Evolutionary conservation across 2,888 invertebrate genomes (phyloP).

Genomic region (Lysandra bellargus): DNA sequence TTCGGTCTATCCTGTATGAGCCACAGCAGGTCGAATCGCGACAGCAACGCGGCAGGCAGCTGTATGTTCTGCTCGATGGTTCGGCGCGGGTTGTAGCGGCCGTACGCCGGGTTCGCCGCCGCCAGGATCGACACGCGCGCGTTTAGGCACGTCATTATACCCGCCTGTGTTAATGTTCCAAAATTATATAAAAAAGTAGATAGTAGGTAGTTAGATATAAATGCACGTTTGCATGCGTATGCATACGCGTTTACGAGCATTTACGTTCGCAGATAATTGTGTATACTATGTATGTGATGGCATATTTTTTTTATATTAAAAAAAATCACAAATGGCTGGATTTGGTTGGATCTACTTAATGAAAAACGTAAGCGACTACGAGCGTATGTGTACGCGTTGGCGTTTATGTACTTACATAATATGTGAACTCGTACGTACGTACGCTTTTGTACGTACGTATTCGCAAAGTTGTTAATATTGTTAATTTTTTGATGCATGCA

Average conservation of each 20-base stretch:
- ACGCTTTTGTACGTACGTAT: neutral
- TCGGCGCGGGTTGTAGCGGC: conserved; percentile 97
- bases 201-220: neutral
- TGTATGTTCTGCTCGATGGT: conserved; percentile 98
- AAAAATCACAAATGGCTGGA: no score
- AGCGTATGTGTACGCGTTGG: no score
- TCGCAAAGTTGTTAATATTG: neutral
- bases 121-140: conserved; percentile 98
- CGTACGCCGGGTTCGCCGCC: conserved; percentile 99
- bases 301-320: no score
- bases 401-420: no score
- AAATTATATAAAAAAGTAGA: neutral
- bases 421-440: neutral
- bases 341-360: no score
- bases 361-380: no score
- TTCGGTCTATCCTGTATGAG: conserved; percentile 92
- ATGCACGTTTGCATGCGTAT: no score
- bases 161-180: conserved; percentile 83
- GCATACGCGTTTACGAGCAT: no score
- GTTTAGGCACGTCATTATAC: conserved; percentile 98
- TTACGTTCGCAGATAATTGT: no score
- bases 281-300: no score
- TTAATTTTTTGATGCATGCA: no score
- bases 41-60: conserved; percentile 97
- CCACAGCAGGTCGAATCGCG: conserved; percentile 98